phyloP scores from a whole-genome alignment of 2,888 invertebrate genomes.

The Protonemura montana region DNA sequence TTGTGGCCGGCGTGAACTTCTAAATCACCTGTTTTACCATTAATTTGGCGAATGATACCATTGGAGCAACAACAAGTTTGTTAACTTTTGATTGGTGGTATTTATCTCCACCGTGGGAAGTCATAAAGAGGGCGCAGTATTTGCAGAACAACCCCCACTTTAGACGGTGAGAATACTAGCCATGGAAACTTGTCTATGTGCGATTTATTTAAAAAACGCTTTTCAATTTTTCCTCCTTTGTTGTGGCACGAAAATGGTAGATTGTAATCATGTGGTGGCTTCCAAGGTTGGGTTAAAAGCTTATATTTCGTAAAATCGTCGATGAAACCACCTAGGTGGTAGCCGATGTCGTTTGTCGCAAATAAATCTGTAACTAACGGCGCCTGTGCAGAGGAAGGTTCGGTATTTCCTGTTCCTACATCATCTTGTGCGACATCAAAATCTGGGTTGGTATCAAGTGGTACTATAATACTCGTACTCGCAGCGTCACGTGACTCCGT shows the following conservation, averaged over 20 bases:
- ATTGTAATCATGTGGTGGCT: constrained; percentile 43
- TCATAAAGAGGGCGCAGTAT: constrained; percentile 49
- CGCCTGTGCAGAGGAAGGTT: background rate
- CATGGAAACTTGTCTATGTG: constrained; percentile 48
- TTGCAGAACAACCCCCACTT: constrained; percentile 49
- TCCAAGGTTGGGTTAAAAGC: constrained; percentile 39
- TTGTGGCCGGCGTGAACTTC: constrained; percentile 43
- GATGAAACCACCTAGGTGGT: background rate
- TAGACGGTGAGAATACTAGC: constrained; percentile 42
- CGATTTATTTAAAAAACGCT: constrained; percentile 43
- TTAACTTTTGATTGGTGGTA: constrained; percentile 46
- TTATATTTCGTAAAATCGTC: constrained; percentile 17
- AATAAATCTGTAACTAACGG: too few species aligned
- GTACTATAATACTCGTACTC: too few species aligned
- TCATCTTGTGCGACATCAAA: too few species aligned
- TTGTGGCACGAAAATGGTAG: constrained; percentile 47
- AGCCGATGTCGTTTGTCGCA: background rate
- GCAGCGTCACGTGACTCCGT: background rate
- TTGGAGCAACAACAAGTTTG: constrained; percentile 49
- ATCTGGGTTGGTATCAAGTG: too few species aligned
- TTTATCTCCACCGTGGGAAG: constrained; percentile 46
- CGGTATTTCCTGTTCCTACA: background rate
- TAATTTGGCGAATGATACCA: constrained; percentile 50
- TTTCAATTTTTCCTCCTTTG: constrained; percentile 45
- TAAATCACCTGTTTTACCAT: constrained; percentile 50